Evolutionary conservation across 2,113 vertebrate species (phyloP).

Genomic region (Genyomyrus donnyi): DNA sequence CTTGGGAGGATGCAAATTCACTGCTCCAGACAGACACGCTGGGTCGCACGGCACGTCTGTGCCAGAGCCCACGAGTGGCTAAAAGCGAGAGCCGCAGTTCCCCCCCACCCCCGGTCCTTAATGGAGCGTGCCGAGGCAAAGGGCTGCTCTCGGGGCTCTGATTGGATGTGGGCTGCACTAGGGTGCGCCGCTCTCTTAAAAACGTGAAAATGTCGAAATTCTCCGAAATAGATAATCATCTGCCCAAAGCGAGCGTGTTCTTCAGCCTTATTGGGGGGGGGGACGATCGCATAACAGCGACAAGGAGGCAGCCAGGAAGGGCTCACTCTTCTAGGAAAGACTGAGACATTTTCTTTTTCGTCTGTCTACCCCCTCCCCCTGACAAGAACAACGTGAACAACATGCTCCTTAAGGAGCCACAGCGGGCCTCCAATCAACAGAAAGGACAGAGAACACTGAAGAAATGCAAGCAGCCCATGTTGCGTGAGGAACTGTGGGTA

Average conservation of each 20-base stretch:
- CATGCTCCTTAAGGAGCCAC: background rate
- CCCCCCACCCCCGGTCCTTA: background rate
- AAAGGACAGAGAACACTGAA: background rate
- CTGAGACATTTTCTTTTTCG: background rate
- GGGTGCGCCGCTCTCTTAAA: background rate
- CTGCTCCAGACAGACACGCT: background rate
- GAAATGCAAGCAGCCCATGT: background rate
- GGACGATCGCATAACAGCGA: background rate
- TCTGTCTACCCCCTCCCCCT: background rate
- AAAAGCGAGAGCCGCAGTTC: background rate
- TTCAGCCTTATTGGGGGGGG: background rate
- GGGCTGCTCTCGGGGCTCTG: background rate
- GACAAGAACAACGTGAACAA: background rate
- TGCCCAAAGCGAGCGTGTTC: conserved; percentile 16
- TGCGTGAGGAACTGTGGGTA: background rate
- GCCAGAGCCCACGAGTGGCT: background rate
- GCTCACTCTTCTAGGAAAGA: background rate
- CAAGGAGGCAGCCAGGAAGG: background rate
- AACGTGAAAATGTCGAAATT: conserved; percentile 1
- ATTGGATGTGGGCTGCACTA: background rate
- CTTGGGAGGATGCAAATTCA: background rate
- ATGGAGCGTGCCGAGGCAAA: background rate
- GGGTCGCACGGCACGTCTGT: background rate
- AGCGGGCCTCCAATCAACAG: background rate
- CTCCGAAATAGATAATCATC: conserved; percentile 16